A percentile compares a stretch with the other conserved stretches of the same genome.
Conservation (phyloP, 2,888 invertebrate genomes). For the Sinotaia quadrata region DNA sequence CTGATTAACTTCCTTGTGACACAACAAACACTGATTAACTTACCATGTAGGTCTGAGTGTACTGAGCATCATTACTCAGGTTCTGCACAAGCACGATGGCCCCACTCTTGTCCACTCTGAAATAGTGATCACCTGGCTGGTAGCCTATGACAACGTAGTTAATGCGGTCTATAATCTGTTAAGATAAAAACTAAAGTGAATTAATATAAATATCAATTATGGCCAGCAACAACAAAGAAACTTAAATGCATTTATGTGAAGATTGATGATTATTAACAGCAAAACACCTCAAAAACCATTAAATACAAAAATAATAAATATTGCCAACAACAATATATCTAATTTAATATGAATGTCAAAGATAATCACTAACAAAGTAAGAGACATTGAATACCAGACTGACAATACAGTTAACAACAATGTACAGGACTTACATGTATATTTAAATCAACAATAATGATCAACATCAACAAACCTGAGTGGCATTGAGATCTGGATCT, state of each 20-base stretch:
- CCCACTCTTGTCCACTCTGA: constrained; percentile 46
- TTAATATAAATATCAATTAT: too few relatives aligned
- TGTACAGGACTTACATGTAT: too few relatives aligned
- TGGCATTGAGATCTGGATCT: constrained; percentile 12
- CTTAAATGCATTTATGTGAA: too few relatives aligned
- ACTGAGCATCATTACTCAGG: constrained; percentile 32
- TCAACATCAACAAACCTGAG: constrained; percentile 1
- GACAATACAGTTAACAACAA: too few relatives aligned
- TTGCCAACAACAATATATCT: too few relatives aligned
- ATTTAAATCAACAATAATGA: not conserved
- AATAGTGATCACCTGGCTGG: constrained; percentile 41
- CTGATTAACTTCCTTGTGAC: not conserved
- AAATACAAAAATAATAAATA: too few relatives aligned
- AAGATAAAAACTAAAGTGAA: not conserved
- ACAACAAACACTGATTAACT: constrained; percentile 19
- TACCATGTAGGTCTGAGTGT: constrained; percentile 46
- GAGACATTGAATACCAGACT: too few relatives aligned
- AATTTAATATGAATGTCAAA: too few relatives aligned
- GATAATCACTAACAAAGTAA: too few relatives aligned
- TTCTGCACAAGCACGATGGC: constrained; percentile 31
- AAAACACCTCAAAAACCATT: too few relatives aligned
- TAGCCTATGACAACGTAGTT: constrained; percentile 32
- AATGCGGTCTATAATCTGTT: constrained; percentile 1
- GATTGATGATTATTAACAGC: too few relatives aligned
- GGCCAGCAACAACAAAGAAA: too few relatives aligned